phyloP scores from a whole-genome alignment of 2,113 vertebrate species.

The Heterotilapia buettikoferi region DNA sequence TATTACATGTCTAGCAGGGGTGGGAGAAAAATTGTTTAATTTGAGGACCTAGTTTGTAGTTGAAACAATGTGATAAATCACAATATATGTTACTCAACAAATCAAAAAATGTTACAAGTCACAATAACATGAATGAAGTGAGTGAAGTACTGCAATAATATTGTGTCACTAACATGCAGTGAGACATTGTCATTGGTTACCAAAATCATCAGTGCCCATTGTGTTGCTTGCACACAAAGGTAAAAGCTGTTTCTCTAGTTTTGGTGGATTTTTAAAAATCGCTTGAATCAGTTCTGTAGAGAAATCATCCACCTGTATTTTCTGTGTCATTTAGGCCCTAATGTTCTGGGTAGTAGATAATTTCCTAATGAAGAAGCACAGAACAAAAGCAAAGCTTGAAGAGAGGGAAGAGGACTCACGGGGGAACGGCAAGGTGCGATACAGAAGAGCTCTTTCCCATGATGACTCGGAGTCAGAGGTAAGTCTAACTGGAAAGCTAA shows the following conservation, averaged over 20 bases:
- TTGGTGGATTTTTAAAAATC: neutral
- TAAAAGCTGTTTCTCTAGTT: neutral
- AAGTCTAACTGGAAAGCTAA: slow-evolving; percentile 4
- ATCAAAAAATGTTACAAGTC: neutral
- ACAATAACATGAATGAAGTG: neutral
- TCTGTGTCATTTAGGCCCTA: slow-evolving; percentile 74
- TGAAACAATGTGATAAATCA: neutral
- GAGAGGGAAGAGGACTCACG: slow-evolving; percentile 88
- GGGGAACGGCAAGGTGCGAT: slow-evolving; percentile 90
- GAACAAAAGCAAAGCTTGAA: slow-evolving; percentile 97
- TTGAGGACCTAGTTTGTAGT: neutral
- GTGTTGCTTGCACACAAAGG: neutral
- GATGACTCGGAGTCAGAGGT: slow-evolving; percentile 98
- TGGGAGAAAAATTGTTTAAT: neutral
- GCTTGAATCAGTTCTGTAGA: neutral
- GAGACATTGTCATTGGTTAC: neutral
- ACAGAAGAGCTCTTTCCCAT: slow-evolving; percentile 90
- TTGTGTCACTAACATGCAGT: neutral
- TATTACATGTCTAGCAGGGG: neutral
- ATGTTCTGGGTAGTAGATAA: slow-evolving; percentile 99
- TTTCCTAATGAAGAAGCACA: slow-evolving; percentile 98
- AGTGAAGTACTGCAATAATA: neutral
- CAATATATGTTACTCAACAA: neutral
- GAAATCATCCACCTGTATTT: neutral
- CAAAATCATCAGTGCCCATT: neutral